A percentile compares a stretch with the other conserved stretches of the same genome.
phyloP scores from a whole-genome alignment of 2,113 vertebrate species.

The Himantopus leucocephalus region DNA sequence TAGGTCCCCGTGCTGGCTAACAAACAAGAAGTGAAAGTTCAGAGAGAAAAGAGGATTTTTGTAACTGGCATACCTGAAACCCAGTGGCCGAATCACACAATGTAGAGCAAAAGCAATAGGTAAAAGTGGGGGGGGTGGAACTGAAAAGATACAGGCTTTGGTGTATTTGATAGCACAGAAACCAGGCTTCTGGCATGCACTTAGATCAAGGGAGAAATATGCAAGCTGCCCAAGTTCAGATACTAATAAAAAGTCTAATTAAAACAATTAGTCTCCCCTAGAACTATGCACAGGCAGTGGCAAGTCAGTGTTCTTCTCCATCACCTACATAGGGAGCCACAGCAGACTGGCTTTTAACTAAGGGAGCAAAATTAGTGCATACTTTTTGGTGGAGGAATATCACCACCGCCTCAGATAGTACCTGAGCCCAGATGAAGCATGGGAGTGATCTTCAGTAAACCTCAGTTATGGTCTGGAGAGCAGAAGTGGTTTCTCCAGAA shows the following conservation, averaged over 20 bases:
- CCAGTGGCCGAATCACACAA: background rate
- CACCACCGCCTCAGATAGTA: background rate
- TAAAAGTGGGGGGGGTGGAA: background rate
- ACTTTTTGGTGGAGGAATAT: background rate
- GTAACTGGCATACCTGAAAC: background rate
- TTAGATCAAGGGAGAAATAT: background rate
- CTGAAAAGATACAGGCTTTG: background rate
- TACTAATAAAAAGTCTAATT: slow-evolving; percentile 19
- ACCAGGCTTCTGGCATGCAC: background rate
- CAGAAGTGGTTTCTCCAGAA: background rate
- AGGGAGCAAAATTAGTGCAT: background rate
- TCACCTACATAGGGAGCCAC: background rate
- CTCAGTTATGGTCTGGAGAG: background rate
- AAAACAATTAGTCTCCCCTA: slow-evolving; percentile 12
- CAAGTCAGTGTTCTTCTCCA: background rate
- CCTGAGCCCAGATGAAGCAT: background rate
- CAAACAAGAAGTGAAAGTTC: background rate
- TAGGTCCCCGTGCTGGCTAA: background rate
- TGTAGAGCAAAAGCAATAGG: background rate
- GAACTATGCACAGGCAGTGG: background rate
- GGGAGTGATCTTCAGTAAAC: background rate
- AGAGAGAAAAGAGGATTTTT: background rate
- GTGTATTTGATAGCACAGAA: background rate
- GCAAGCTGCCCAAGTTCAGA: background rate
- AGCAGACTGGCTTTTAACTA: background rate